Evolutionary conservation across 2,113 vertebrate genomes (phyloP), one percentile per base, ranked within the genome.

Genomic region (Ameiurus melas): DNA sequence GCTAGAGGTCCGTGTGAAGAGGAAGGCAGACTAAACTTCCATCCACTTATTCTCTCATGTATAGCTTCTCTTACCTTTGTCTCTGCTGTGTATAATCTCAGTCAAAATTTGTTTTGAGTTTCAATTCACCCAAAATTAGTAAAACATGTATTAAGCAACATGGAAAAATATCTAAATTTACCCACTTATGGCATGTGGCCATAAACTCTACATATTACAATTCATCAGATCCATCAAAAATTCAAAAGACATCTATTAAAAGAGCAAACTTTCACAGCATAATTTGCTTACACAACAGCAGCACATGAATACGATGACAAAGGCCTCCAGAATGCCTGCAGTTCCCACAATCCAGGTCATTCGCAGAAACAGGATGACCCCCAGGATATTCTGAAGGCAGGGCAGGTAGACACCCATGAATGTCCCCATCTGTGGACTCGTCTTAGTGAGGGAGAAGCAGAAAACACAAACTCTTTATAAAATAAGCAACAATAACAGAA

Each of bases 401-500:
- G 98, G 98, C 87, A 99, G 96, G 95, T 99, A 99, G 60, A 99
- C 98, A 0, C 98, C 98, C 78, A 99, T 98, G 92, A 98, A 98
- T 66, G 98, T 99, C 86, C 98, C 98, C 98, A 99, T 99, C 90
- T 95, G 95, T 22, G 98, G 97, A 90, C 96, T 96, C 97, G 98
- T 89, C 20, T 83, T 6, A 80, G 47, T 33, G 12, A 0, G 86
- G 90, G 70, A 12, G 4, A 51, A 64, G 30, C 55, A 53, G 25
- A 47, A 66, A 78, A 60, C 20, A 17, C 43, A 62, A 51, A 27
- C 13, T 43, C 8, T 53, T 33, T 77, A 36, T 55, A 19, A 36
- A 79, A 51, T 51, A 80, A 51, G n/a, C 53, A 57, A 71, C 5
- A 4, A 64, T 25, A 27, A 14, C 27, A 51, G 30, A 64, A 66